These are phyloP conservation scores for Poeciliopsis infans DNA, from an alignment of 2,797 vertebrate species.

Conservation along the genomic window DNA sequence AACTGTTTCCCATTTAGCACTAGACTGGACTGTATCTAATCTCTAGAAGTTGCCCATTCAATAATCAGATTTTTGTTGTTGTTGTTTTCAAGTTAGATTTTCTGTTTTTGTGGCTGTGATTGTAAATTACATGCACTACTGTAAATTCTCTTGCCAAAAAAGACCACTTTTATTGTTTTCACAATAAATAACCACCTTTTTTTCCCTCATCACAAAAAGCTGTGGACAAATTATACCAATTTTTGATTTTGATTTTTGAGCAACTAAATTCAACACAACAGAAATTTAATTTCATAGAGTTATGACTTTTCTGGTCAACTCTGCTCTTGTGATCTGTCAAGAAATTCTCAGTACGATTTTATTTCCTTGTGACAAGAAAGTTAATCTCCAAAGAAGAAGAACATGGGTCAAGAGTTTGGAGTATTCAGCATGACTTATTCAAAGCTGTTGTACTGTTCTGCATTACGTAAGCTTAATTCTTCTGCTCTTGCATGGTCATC, in stretches of 20 bases:
- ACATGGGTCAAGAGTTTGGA: background rate
- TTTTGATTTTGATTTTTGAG: background rate
- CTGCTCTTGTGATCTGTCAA: background rate
- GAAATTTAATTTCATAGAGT: background rate
- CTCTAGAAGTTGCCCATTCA: background rate
- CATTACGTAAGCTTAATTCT: background rate
- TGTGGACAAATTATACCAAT: background rate
- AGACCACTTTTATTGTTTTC: background rate
- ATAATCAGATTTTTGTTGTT: background rate
- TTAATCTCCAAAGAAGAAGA: background rate
- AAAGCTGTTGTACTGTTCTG: background rate
- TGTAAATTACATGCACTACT: too few species aligned
- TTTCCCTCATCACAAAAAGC: background rate
- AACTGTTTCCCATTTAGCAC: background rate
- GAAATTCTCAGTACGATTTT: background rate
- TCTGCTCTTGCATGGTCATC: background rate
- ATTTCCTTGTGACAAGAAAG: slow-evolving; percentile 5
- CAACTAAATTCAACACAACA: background rate
- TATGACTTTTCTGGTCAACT: background rate
- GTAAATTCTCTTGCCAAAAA: background rate
- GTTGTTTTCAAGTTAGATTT: background rate
- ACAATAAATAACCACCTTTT: background rate
- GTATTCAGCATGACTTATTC: background rate
- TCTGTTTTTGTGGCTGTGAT: background rate
- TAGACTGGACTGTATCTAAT: background rate